Base-by-base conservation (phyloP, 2,113 vertebrate genomes). In the Tenrec ecaudatus region DNA sequence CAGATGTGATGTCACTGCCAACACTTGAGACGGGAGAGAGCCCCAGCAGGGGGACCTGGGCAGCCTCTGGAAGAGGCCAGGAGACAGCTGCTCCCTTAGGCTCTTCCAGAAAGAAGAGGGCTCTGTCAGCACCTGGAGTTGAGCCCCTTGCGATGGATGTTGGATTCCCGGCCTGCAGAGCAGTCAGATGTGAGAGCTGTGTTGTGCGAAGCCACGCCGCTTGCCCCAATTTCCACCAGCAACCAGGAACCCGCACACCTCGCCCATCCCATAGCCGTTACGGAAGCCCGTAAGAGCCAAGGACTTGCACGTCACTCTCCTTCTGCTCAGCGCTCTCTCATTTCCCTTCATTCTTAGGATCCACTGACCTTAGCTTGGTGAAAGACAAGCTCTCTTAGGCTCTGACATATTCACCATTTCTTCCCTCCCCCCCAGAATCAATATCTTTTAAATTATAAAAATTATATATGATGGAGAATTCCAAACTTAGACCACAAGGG, bases 221-320 rank as follows among this genome's bases (percentile, higher is more conserved):
- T 10, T 53, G 47, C 47, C 47, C 47, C 4, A 62, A 12, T 62
- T 62, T 62, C 22, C 60, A 62, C 22, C 60, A 43, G 19, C 22
- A 2, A 17, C 4, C 40, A 60, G 80, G 78, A 78, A 58, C 25
- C 1, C 58, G 71, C 1, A 38, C 20, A 5, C 60, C 25, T 6
- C 64, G 4, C 2, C 66, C 11, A 5, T 2, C 29, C 82, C 16
- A 38, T 6, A 4, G 62, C 6, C 0, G 9, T 29, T 1, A 6
- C 0, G 23, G 0, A 16, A 68, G 29, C 29, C 43, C 23, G 29
- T 68, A 57, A 66, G 47, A 92, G 6, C 0, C 0, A 22, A 15
- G 6, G 16, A 58, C 62, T 29, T 53, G 1, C 33, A 73, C 60
- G 73, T 33, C 3, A 5, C 66, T 22, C 40, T 53, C 10, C 10